Evolutionary conservation across 2,113 vertebrate genomes (phyloP), one percentile per base, ranked within the genome.

Genomic region (Xiphias gladius): DNA sequence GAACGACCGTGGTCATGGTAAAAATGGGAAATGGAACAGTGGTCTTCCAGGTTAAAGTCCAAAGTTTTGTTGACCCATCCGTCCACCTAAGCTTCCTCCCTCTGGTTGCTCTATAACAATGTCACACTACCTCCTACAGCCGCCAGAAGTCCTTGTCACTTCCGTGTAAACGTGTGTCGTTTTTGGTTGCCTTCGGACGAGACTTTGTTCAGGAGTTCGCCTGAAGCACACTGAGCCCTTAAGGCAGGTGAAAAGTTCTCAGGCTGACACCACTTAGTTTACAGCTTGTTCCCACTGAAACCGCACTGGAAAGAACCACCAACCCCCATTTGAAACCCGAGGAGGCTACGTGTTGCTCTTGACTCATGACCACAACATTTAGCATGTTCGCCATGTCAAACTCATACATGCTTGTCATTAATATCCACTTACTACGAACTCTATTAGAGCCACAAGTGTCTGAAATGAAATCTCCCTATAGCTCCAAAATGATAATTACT

Each of bases 311-410:
- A 75, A 30, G 68, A 57, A 63, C 81, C 73, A 62, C 76, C 55
- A 11, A 37, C 88, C 52, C 79, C 77, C 58, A 28, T 35, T 0
- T 86, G 91, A 93, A 94, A 94, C 88, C 70, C 13, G 86, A 96
- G 86, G 41, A 70, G 79, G 83, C 79, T 52, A 13, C 84, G 73
- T 88, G 88, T 86, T 83, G 85, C 82, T 75, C 78, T n/a, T 62
- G 81, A 89, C 71, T 76, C 82, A 76, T 72, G 70, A 80, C 82
- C 84, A 86, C 87, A 84, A 88, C 82, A 80, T 85, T 84, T 80
- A 69, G 86, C 86, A 66, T 22, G 30, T 22, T 37, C 20, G 16
- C 32, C 30, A n/a, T 88, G 77, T 79, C 58, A 74, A 55, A 70
- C 64, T 90, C 76, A 77, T 55, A 78, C 35, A 73, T 64, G 54